Percentiles rank a stretch among this genome's conserved stretches.
Evolutionary conservation across 2,888 invertebrate species (phyloP).

Genomic region (Itoplectis maculator): DNA sequence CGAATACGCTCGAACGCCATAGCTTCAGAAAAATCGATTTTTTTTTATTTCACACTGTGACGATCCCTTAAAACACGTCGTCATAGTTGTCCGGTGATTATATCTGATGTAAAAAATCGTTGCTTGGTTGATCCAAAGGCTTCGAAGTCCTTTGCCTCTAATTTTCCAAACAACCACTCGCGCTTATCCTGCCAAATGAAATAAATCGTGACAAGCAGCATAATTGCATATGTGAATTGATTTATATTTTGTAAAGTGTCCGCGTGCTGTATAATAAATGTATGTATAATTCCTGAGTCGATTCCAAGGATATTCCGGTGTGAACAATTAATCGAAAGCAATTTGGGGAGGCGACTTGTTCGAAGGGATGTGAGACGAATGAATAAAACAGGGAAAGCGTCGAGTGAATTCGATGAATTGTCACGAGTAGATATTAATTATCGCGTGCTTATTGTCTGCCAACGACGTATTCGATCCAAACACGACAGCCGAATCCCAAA

Average conservation of each 20-base stretch:
- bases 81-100: background rate
- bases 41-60: too few species aligned
- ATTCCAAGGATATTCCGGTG: background rate
- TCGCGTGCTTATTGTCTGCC: conserved; percentile 40
- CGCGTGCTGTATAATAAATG: conserved; percentile 29
- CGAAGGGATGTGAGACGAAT: background rate
- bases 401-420: background rate
- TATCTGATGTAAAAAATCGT: conserved; percentile 16
- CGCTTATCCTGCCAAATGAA: conserved; percentile 48
- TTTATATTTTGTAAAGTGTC: conserved; percentile 16
- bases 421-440: conserved; percentile 5
- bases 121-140: background rate
- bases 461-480: conserved; percentile 51
- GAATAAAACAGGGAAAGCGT: background rate
- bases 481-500: conserved; percentile 61
- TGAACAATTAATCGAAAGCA: background rate
- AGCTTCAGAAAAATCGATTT: too few species aligned
- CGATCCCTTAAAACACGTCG: background rate
- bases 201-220: conserved; percentile 15
- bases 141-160: background rate
- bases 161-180: conserved; percentile 37
- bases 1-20: conserved; percentile 43
- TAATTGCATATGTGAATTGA: conserved; percentile 22
- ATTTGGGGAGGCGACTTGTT: too few species aligned
- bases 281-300: conserved; percentile 9